Conservation (phyloP, 2,113 vertebrate species). For the Opisthocomus hoazin region DNA sequence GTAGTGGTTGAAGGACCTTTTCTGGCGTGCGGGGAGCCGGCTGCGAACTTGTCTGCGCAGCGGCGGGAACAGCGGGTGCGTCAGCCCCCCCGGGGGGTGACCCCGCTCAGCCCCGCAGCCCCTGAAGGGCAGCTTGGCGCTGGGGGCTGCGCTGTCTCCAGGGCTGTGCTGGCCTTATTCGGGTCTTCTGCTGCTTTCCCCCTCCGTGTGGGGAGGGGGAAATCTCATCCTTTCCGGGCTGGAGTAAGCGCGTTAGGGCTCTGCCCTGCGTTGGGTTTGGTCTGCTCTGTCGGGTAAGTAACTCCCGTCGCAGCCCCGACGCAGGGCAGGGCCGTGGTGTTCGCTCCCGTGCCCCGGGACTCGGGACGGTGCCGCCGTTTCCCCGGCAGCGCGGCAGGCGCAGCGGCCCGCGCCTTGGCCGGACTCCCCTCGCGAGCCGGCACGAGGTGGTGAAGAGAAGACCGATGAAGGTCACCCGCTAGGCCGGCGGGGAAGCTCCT, state of each 20-base stretch:
- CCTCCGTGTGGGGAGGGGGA: too few relatives aligned
- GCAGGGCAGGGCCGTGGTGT: neutral
- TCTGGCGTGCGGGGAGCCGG: neutral
- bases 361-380: neutral
- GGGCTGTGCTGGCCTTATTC: neutral
- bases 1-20: neutral
- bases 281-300: neutral
- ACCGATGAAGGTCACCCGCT: constrained; percentile 3
- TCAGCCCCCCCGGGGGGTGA: constrained; percentile 7
- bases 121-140: neutral
- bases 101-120: neutral
- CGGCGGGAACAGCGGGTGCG: neutral
- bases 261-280: neutral
- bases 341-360: neutral
- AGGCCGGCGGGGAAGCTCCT: neutral
- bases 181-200: neutral
- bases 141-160: neutral
- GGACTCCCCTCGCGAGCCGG: neutral
- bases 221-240: neutral
- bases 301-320: neutral
- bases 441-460: neutral
- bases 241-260: neutral
- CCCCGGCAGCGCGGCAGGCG: fast-evolving
- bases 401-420: fast-evolving
- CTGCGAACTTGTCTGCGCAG: constrained; percentile 4